Conservation (phyloP, 2,888 invertebrate species). For the Xestia c-nigrum region DNA sequence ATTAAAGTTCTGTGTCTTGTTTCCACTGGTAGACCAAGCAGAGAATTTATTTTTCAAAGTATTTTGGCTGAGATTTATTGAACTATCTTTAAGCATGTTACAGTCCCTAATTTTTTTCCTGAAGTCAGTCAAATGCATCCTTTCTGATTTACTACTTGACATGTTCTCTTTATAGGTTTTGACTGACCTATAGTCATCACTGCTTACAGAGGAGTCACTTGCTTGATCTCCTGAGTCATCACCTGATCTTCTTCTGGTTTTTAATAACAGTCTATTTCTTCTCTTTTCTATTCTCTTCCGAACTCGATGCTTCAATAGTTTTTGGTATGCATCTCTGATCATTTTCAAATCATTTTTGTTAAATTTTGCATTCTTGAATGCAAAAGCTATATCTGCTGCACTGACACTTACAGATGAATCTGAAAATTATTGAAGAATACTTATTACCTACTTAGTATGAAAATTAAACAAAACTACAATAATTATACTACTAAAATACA, state of each 20-base stretch:
- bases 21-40: conserved; percentile 51
- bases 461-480: not conserved
- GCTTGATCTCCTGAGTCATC: conserved; percentile 82
- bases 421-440: conserved; percentile 62
- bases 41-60: conserved; percentile 71
- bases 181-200: conserved; percentile 79
- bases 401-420: conserved; percentile 79
- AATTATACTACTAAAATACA: not conserved
- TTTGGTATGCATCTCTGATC: conserved; percentile 77
- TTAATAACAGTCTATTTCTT: conserved; percentile 74
- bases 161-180: conserved; percentile 74
- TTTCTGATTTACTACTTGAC: conserved; percentile 59
- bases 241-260: conserved; percentile 72
- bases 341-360: conserved; percentile 77
- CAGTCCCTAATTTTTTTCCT: conserved; percentile 36
- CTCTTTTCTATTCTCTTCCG: conserved; percentile 77
- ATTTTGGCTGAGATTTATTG: conserved; percentile 72
- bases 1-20: conserved; percentile 34
- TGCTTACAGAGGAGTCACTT: conserved; percentile 82
- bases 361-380: conserved; percentile 76
- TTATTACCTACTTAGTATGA: not conserved
- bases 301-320: conserved; percentile 70
- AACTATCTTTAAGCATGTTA: conserved; percentile 65
- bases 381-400: conserved; percentile 78
- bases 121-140: conserved; percentile 41